Evolutionary conservation across 1,140 invertebrate species (phyloP), one percentile per base, ranked within the genome.

Genomic region (Drosophila pseudoobscura): DNA sequence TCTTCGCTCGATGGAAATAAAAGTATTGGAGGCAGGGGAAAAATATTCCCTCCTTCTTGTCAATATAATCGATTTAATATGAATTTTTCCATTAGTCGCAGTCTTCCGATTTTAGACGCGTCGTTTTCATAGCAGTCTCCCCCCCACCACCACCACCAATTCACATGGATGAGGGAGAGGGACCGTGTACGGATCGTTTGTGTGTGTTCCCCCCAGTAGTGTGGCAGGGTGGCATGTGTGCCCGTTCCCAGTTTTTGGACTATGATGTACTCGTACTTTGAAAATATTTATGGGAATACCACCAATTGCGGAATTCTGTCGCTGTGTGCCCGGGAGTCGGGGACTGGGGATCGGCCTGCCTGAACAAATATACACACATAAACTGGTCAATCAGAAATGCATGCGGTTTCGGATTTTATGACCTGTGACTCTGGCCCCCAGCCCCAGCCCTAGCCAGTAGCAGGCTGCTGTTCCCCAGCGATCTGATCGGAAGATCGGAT

Each of bases 31-130:
- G 29, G 29, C 29, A 29, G 29, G 1, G 29, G 2, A 29, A 22
- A 54, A 15, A 9, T 29, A 53, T 31, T 51, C 24, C 49, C 61
- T 22, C 50, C 69, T 46, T 26, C 65, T 77, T 89, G 84, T 84
- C 85, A 89, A 89, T 84, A 80, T 73, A 78, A 85, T 89, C 85
- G 78, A 89, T 89, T 89, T 89, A 89, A 89, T 89, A 89, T 85
- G 80, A 70, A 78, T 78, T 89, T 89, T 89, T 89, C 85, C 85
- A 89, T 89, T 89, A 89, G 85, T 89, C 80, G 75, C 69, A 75
- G 78, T 75, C 74, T 66, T 35, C 61, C 65, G 68, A 69, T 77
- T 84, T 85, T 84, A 75, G 75, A 78, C 75, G 58, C 61, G 51
- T 71, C 71, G 61, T 57, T 64, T 69, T 49, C 47, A 72, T 55